A percentile compares a stretch with the other conserved stretches of the same genome.
Conservation (phyloP, 2,113 vertebrate species). For the Telmatochromis brichardi region DNA sequence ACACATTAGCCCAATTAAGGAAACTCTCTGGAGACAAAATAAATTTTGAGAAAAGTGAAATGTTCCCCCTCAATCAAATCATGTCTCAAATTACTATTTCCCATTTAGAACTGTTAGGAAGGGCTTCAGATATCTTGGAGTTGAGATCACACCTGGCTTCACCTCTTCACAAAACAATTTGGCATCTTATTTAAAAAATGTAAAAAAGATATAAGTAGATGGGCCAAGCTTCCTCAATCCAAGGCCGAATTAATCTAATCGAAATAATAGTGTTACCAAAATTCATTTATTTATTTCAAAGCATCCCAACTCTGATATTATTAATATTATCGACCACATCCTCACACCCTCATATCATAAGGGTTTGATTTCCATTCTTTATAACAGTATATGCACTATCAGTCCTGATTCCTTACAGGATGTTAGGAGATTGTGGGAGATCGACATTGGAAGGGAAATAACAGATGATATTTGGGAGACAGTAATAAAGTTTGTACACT, state of each 20-base stretch:
- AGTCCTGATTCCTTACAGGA: neutral
- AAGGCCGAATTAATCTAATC: neutral
- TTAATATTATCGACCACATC: neutral
- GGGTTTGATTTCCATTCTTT: neutral
- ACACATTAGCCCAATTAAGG: neutral
- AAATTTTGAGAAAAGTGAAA: neutral
- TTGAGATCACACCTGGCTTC: neutral
- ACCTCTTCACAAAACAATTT: neutral
- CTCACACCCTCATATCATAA: neutral
- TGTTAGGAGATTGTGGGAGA: neutral
- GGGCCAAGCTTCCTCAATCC: neutral
- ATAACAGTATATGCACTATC: neutral
- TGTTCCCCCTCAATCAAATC: neutral
- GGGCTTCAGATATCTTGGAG: neutral
- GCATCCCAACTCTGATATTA: neutral
- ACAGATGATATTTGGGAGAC: neutral
- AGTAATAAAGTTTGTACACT: neutral
- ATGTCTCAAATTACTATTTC: neutral
- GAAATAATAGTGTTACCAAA: neutral
- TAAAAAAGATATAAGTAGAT: neutral
- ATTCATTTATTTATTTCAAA: neutral
- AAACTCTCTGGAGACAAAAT: neutral
- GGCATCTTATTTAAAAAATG: neutral
- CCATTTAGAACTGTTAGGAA: neutral
- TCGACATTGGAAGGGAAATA: neutral